These are phyloP conservation scores for Caenorhabditis virilis DNA, from an alignment of 2,888 invertebrate genomes.

Conservation along the genomic window DNA sequence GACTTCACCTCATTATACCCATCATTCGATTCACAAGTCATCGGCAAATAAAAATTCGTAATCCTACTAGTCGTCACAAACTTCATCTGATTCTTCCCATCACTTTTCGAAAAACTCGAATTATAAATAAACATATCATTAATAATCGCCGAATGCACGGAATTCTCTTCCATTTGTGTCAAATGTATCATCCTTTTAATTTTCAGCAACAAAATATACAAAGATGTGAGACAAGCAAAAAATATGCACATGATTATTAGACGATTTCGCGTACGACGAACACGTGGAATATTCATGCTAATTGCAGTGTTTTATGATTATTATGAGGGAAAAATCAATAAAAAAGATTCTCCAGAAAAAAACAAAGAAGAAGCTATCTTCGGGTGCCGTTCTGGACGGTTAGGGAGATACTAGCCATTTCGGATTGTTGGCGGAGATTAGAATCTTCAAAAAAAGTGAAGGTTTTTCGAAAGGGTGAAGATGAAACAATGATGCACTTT, in stretches of 20 bases:
- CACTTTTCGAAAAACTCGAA: slow-evolving; percentile 21
- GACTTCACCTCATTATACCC: slow-evolving; percentile 19
- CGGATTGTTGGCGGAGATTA: too few relatives aligned
- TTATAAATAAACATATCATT: slow-evolving; percentile 32
- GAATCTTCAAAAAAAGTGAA: too few relatives aligned
- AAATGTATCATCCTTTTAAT: slow-evolving; percentile 29
- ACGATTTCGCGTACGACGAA: slow-evolving; percentile 17
- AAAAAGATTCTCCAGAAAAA: too few relatives aligned
- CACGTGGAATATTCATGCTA: too few relatives aligned
- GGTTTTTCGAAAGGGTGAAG: too few relatives aligned
- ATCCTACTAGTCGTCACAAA: slow-evolving; percentile 33
- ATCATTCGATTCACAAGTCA: slow-evolving; percentile 31
- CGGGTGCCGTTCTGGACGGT: too few relatives aligned
- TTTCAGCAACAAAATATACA: slow-evolving; percentile 32
- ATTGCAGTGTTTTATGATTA: too few relatives aligned
- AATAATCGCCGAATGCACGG: slow-evolving; percentile 27
- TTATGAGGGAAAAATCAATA: too few relatives aligned
- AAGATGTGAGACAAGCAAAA: slow-evolving; percentile 24
- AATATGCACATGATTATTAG: slow-evolving; percentile 24
- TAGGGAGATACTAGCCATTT: too few relatives aligned
- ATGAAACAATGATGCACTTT: too few relatives aligned
- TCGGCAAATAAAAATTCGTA: slow-evolving; percentile 25
- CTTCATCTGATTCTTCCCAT: slow-evolving; percentile 13
- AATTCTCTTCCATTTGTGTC: slow-evolving; percentile 30
- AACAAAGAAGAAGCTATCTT: too few relatives aligned